Evolutionary conservation across 2,797 vertebrate species (phyloP), one percentile per base, ranked within the genome.

Genomic region (Petrocephalus schoutedeni): DNA sequence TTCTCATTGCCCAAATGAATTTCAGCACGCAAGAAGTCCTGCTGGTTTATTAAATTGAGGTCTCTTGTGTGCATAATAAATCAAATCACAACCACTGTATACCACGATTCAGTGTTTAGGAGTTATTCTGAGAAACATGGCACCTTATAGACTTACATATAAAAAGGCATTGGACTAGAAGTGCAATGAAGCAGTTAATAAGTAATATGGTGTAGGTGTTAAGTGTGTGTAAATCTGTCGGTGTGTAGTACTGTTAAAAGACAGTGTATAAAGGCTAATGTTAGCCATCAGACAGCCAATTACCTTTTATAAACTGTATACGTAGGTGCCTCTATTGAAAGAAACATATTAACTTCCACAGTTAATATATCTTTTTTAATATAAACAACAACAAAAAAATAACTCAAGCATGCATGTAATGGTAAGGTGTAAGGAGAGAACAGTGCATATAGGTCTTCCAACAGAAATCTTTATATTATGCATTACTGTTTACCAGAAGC

Each of bases 241-340:
- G 45, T 67, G 45, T 41, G 28, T 67, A 49, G 21, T 61, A 28
- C 77, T 5, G 56, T 51, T 45, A 83, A 45, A 87, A 77, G 74
- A 83, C 14, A 32, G 3, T 59, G 45, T 49, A 80, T 80, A 80
- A 49, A 80, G 41, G 41, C 12, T 23, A 86, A 28, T 88, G 86
- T 23, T 87, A 88, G 87, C 86, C 90, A 90, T 85, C 58, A 54
- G 19, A 28, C 64, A 88, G 49, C 32, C 23, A 51, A 83, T 36
- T 32, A 19, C 56, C 89, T 86, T 71, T 74, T 67, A 5, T 85
- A 5, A 86, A 21, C 10, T 80, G 1, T 54, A 58, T 87, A 80
- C 67, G 71, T 84, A 86, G 91, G 93, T 87, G 93, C 93, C 94
- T 92, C 91, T 93, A 93, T 94, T 94, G 93, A 95, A 95, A 91